These are phyloP conservation scores for Rhodinocichla rosea DNA, from an alignment of 2,113 vertebrate genomes.

Conservation along the genomic window DNA sequence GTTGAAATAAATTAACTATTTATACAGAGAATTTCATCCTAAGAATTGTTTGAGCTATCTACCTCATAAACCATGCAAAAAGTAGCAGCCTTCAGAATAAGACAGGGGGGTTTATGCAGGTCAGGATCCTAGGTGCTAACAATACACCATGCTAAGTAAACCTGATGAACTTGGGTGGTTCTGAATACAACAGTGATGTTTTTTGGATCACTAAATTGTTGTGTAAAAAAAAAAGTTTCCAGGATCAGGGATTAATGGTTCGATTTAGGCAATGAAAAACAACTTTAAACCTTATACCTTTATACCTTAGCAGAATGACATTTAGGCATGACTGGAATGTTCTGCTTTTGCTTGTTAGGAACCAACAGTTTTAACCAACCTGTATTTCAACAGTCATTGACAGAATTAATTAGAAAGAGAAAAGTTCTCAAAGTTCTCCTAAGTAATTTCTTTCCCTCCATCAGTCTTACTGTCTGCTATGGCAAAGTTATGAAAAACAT, in stretches of 20 bases:
- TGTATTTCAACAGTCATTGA: neutral
- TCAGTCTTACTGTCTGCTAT: neutral
- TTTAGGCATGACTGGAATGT: neutral
- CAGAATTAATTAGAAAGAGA: neutral
- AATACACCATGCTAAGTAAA: neutral
- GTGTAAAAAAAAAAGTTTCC: neutral
- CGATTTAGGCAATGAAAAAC: neutral
- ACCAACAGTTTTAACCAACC: neutral
- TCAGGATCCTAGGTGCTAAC: neutral
- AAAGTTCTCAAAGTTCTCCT: neutral
- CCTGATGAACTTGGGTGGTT: neutral
- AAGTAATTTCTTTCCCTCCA: neutral
- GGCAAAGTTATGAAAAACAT: neutral
- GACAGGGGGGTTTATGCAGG: neutral
- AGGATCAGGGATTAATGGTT: neutral
- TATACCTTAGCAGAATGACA: neutral
- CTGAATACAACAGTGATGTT: neutral
- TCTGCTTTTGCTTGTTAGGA: neutral
- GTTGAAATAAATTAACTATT: conserved; percentile 44
- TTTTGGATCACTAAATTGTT: neutral
- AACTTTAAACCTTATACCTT: neutral
- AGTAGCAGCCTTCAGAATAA: neutral
- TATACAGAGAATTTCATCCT: neutral
- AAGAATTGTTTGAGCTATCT: neutral
- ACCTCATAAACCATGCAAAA: neutral